These are phyloP conservation scores for Hyla sarda DNA, from an alignment of 2,113 vertebrate genomes.

Conservation along the genomic window DNA sequence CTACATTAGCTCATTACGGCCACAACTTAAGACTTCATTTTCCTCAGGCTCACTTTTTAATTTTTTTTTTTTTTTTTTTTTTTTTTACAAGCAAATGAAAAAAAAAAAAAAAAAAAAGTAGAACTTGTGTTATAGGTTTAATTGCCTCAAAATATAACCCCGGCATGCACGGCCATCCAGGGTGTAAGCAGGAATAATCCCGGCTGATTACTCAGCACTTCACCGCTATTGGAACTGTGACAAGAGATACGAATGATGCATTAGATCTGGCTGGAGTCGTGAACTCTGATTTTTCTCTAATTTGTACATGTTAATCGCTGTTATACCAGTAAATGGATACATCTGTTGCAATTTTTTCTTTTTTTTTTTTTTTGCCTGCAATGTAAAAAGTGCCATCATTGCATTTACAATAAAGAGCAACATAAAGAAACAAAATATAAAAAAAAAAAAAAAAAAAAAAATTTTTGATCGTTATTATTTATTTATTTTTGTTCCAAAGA, in stretches of 20 bases:
- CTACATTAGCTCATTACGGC: slow-evolving; percentile 39
- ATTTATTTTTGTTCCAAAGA: not conserved
- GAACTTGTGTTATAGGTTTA: slow-evolving; percentile 60
- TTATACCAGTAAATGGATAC: not conserved
- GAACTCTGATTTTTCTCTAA: slow-evolving; percentile 42
- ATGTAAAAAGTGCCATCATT: not conserved
- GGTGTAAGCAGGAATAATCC: slow-evolving; percentile 58
- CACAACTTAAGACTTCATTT: not conserved
- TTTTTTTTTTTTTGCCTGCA: not conserved
- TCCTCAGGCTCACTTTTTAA: too few species aligned
- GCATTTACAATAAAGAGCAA: not conserved
- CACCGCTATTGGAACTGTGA: slow-evolving; percentile 63
- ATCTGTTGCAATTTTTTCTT: not conserved
- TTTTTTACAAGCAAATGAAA: slow-evolving; percentile 3
- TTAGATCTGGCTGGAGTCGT: slow-evolving; percentile 66
- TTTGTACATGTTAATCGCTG: slow-evolving; percentile 29
- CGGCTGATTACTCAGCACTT: slow-evolving; percentile 62
- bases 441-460: too few species aligned
- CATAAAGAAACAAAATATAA: not conserved
- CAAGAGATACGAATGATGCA: slow-evolving; percentile 65
- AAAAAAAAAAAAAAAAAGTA: slow-evolving; percentile 33
- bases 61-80: too few species aligned
- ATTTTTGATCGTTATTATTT: too few species aligned
- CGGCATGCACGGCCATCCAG: slow-evolving; percentile 60
- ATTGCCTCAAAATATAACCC: slow-evolving; percentile 65